A percentile compares a stretch with the other conserved stretches of the same genome.
Evolutionary conservation across 2,113 vertebrate genomes (phyloP).

Genomic region (Cercocebus atys): DNA sequence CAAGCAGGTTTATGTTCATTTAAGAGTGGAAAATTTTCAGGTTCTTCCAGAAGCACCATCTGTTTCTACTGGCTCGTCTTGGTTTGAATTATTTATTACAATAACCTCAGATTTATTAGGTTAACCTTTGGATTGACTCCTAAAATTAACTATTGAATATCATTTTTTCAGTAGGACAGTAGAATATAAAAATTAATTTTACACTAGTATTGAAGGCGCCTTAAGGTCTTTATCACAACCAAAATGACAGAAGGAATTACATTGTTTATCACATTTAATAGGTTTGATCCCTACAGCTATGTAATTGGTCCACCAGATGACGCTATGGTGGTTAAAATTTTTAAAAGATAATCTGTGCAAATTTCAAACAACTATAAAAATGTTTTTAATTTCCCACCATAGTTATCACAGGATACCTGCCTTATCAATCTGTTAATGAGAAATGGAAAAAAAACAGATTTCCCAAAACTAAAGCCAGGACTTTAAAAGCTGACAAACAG

Average conservation of each 20-base stretch:
- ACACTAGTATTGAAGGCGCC: constrained; percentile 64
- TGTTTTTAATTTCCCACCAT: background rate
- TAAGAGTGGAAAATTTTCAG: constrained; percentile 80
- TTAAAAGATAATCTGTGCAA: constrained; percentile 50
- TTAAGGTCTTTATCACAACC: constrained; percentile 65
- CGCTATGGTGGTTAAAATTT: constrained; percentile 49
- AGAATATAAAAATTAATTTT: constrained; percentile 72
- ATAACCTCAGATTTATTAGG: constrained; percentile 84
- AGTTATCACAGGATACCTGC: constrained; percentile 45
- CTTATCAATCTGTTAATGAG: constrained; percentile 67
- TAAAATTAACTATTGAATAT: constrained; percentile 81
- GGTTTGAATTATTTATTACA: constrained; percentile 86
- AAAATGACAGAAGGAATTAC: constrained; percentile 64
- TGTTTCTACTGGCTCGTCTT: constrained; percentile 83
- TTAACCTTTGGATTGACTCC: constrained; percentile 86
- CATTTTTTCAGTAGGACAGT: constrained; percentile 79
- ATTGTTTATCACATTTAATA: constrained; percentile 12
- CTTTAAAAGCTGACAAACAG: constrained; percentile 65
- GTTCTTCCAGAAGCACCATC: constrained; percentile 85
- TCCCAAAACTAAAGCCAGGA: constrained; percentile 75
- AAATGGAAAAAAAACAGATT: constrained; percentile 61
- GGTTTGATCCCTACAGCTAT: constrained; percentile 36
- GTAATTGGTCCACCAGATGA: constrained; percentile 55
- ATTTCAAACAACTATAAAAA: constrained; percentile 11
- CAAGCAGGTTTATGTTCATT: constrained; percentile 80